Evolutionary conservation across 2,888 invertebrate genomes (phyloP).

Genomic region (Furcula furcula): DNA sequence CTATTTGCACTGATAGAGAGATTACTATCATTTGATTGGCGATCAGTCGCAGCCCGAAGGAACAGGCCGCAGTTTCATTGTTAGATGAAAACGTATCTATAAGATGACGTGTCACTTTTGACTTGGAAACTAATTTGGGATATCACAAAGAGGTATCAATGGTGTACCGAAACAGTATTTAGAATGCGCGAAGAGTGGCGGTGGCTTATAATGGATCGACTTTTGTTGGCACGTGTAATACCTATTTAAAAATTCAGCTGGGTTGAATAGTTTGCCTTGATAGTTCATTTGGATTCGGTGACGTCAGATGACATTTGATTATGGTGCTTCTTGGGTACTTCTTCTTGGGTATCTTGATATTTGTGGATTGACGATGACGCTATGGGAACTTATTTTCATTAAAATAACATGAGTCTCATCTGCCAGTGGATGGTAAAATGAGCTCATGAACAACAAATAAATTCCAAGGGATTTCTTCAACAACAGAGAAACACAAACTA

Average conservation of each 20-base stretch:
- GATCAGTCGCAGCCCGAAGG: conserved; percentile 51
- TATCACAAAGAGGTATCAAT: conserved; percentile 77
- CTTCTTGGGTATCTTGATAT: too few relatives aligned
- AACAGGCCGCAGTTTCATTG: conserved; percentile 72
- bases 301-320: conserved; percentile 12
- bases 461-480: too few relatives aligned
- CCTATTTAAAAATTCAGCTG: conserved; percentile 33
- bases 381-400: too few relatives aligned
- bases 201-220: conserved; percentile 50
- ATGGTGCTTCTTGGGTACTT: conserved; percentile 14
- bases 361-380: too few relatives aligned
- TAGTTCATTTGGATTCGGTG: neutral
- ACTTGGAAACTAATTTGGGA: conserved; percentile 78
- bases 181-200: conserved; percentile 65
- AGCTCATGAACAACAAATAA: too few relatives aligned
- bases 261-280: neutral
- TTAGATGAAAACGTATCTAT: conserved; percentile 74
- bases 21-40: conserved; percentile 40
- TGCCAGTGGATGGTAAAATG: too few relatives aligned
- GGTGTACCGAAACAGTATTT: conserved; percentile 72
- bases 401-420: too few relatives aligned
- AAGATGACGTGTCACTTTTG: conserved; percentile 74
- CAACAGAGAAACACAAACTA: too few relatives aligned
- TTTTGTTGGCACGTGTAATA: conserved; percentile 64
- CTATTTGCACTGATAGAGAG: conserved; percentile 52